phyloP scores from a whole-genome alignment of 2,113 vertebrate genomes.

The Chaetops frenatus region DNA sequence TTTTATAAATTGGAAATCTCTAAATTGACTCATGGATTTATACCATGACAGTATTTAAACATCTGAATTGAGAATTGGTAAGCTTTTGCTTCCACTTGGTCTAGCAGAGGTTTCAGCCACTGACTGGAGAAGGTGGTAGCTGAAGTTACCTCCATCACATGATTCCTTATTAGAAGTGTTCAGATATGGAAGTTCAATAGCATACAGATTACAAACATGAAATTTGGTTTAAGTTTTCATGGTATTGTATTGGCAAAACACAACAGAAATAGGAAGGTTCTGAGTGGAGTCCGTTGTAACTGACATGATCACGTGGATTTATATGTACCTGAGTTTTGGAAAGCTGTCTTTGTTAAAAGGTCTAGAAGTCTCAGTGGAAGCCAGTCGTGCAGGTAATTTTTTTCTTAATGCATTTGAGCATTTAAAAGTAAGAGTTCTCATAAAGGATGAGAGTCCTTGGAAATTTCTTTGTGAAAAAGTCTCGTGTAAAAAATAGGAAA shows the following conservation, averaged over 20 bases:
- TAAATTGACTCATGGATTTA: neutral
- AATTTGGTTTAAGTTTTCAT: neutral
- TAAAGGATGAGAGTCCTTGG: neutral
- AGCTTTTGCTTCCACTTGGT: neutral
- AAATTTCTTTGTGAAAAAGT: neutral
- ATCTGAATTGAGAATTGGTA: neutral
- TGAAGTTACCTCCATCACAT: neutral
- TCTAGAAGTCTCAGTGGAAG: neutral
- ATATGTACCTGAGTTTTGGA: neutral
- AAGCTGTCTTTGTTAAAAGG: neutral
- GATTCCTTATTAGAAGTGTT: neutral
- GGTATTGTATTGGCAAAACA: neutral
- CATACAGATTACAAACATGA: neutral
- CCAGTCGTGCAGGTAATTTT: accelerated
- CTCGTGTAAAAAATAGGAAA: neutral
- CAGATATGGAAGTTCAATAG: neutral
- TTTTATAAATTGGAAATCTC: neutral
- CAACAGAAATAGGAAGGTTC: neutral
- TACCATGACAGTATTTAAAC: neutral
- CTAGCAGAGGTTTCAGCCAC: neutral
- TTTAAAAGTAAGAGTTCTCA: neutral
- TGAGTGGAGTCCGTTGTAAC: neutral
- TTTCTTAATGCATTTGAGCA: neutral
- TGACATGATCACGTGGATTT: accelerated
- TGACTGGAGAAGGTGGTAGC: neutral